Conservation (phyloP, 2,888 invertebrate species). For the Cynaeus angustus region DNA sequence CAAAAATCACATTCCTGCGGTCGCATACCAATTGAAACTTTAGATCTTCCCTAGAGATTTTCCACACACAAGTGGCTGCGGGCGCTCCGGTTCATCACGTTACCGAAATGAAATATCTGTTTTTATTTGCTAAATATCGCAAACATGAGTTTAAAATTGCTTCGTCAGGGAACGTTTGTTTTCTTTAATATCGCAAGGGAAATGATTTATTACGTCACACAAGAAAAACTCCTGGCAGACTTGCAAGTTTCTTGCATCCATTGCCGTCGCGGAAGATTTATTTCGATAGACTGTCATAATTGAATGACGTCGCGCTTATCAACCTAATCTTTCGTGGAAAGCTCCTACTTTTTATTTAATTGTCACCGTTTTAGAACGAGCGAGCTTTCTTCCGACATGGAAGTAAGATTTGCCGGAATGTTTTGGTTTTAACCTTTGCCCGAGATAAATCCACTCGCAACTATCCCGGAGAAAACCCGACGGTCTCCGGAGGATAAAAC, state of each 20-base stretch:
- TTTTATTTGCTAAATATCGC: conserved; percentile 34
- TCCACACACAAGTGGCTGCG: conserved; percentile 12
- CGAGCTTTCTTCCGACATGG: conserved; percentile 3
- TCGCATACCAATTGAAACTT: conserved; percentile 36
- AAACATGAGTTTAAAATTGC: conserved; percentile 25
- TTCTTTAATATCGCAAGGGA: conserved; percentile 39
- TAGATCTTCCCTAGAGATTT: conserved; percentile 43
- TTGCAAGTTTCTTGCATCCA: conserved; percentile 48
- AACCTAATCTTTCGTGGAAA: conserved; percentile 23
- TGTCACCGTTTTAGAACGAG: not conserved
- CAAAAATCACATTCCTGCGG: conserved; percentile 41
- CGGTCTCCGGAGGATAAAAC: conserved; percentile 40
- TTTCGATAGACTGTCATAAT: conserved; percentile 29
- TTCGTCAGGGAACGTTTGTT: conserved; percentile 25
- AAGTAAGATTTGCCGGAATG: conserved; percentile 27
- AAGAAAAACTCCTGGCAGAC: conserved; percentile 42
- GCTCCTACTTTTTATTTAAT: conserved; percentile 4
- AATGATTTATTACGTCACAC: conserved; percentile 40
- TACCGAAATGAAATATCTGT: conserved; percentile 32
- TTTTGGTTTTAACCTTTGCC: conserved; percentile 40
- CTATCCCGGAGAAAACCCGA: conserved; percentile 31
- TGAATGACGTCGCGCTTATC: conserved; percentile 33
- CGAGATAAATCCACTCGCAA: conserved; percentile 36
- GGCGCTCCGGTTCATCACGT: conserved; percentile 28
- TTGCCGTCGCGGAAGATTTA: conserved; percentile 43